Base-by-base conservation (phyloP, 2,888 invertebrate genomes). In the Epirrita christyi region DNA sequence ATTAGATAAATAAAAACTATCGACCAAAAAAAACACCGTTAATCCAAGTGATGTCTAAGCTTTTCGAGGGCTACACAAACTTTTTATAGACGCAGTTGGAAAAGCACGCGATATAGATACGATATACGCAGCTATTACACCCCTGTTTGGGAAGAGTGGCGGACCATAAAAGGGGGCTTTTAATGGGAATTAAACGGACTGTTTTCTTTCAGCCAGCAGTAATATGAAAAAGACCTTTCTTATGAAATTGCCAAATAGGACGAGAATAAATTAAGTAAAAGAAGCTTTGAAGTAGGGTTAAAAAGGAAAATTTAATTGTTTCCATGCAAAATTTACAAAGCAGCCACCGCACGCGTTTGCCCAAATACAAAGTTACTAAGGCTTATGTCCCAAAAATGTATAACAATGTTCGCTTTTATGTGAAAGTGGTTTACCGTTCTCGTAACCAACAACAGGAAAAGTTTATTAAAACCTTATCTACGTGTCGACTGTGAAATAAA, bases 401-500 rank as follows among this genome's bases (percentile, higher is more conserved):
- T 55, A 59, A 67, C 56, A 66, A 61, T 54, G 52, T 53, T 37
- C 40, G 21, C 46, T 58, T 56, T 47, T 38, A 49, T 49, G 42
- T 46, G 55, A 50, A 59, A 59, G 52, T 65, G 53, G 21, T 4
- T 64, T 60, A 66, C 59, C 66, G 60, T 71, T 67, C 34, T 58
- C 59, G 43, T 63, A 57, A 62, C 59, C 58, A 62, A 61, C 15
- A 71, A 62, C 68, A 75, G 75, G 77, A 77, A 76, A 75, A 75
- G 55, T 71, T 69, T 71, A 72, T 36, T 11, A 11, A 72, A 63
- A 62, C 62, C 68, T 66, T 71, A 70, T 66, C 67, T 67, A 73
- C 67, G 72, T 72, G 69, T 67, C 68, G 61, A 62, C 63, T 58
- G 62, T 55, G 63, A 67, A 64, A 68, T 73, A 70, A 73, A 72